Percentiles rank a stretch among this genome's conserved stretches.
Conservation (phyloP, 2,888 invertebrate species). For the Coelogynopora nodosa region DNA sequence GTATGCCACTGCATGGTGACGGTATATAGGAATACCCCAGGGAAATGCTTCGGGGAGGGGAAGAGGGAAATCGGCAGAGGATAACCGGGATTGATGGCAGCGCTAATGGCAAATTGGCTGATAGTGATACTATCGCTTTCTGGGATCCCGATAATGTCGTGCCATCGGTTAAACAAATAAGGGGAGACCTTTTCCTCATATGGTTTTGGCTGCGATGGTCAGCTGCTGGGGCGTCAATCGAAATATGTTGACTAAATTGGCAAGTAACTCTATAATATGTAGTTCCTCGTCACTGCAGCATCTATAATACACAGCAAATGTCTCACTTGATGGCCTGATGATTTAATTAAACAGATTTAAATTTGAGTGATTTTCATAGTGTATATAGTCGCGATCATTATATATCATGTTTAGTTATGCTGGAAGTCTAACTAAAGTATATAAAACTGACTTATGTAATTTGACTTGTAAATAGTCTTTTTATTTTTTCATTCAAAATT, state of each 20-base stretch:
- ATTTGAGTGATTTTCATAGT: neutral
- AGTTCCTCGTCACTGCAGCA: neutral
- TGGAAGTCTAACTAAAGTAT: too few species aligned
- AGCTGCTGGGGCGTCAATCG: neutral
- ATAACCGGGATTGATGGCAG: neutral
- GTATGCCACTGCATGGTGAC: neutral
- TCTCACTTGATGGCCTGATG: neutral
- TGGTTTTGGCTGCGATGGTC: neutral
- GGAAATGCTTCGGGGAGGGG: neutral
- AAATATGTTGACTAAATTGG: neutral
- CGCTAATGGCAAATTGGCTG: conserved; percentile 9
- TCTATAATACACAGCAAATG: neutral
- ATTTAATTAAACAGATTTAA: neutral
- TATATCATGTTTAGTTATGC: too few species aligned
- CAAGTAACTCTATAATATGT: neutral
- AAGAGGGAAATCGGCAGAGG: neutral
- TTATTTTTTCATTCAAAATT: too few species aligned
- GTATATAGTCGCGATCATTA: neutral
- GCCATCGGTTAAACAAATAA: neutral
- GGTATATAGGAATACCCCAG: neutral
- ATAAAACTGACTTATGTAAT: too few species aligned
- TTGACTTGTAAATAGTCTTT: too few species aligned
- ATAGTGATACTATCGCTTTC: neutral
- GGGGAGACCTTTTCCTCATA: neutral
- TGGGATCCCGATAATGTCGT: neutral